These are phyloP conservation scores for Danio albolineatus DNA, from an alignment of 2,797 vertebrate species.

Conservation along the genomic window DNA sequence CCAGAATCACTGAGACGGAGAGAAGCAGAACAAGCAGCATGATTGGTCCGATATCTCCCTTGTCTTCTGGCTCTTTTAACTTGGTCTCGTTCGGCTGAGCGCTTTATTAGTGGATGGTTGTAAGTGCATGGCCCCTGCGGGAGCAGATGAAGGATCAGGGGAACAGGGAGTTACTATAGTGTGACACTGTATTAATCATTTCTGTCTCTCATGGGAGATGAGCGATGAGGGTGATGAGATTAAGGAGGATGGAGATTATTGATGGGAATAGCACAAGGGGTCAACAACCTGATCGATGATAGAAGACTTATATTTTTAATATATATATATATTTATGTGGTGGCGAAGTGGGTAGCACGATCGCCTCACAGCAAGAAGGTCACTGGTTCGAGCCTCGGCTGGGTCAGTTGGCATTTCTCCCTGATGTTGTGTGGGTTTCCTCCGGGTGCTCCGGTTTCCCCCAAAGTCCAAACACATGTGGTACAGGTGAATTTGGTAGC, in stretches of 20 bases:
- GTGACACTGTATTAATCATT: slow-evolving; percentile 16
- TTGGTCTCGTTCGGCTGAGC: background rate
- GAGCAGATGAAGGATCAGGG: background rate
- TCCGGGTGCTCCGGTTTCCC: too few species aligned
- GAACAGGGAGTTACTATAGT: background rate
- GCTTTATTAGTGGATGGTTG: slow-evolving; percentile 37
- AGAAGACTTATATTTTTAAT: background rate
- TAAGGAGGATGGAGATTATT: background rate
- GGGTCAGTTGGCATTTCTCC: too few species aligned
- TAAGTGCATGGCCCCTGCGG: slow-evolving; percentile 18
- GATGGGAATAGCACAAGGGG: background rate
- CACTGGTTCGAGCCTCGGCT: too few species aligned
- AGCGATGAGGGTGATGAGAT: slow-evolving; percentile 24
- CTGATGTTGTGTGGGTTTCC: too few species aligned
- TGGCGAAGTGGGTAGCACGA: too few species aligned
- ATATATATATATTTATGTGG: too few species aligned
- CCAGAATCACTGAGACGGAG: background rate
- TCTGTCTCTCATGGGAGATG: background rate
- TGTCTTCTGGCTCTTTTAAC: slow-evolving; percentile 26
- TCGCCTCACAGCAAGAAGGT: too few species aligned
- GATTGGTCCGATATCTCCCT: slow-evolving; percentile 32
- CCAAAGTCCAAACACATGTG: too few species aligned
- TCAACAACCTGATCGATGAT: background rate
- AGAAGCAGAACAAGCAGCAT: slow-evolving; percentile 16
- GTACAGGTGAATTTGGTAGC: too few species aligned